A percentile compares a stretch with the other conserved stretches of the same genome.
Evolutionary conservation across 53 echinoderm and acorn worm genomes (phyloP).

Genomic region (Echinometra lucunter): DNA sequence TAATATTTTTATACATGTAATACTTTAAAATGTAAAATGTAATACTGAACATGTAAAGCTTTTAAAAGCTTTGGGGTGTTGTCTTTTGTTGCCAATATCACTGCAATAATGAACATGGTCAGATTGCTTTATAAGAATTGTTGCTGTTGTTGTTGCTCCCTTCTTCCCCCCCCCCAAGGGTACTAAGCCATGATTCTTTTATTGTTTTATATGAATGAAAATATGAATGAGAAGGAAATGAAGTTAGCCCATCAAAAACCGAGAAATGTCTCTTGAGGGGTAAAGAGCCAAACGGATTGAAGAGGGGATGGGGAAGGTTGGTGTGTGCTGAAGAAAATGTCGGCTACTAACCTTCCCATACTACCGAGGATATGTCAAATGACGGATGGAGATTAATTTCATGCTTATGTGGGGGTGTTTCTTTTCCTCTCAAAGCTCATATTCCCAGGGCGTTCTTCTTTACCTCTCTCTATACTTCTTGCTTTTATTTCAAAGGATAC

Average conservation of each 20-base stretch:
- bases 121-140: too few species aligned
- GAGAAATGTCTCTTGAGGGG: neutral
- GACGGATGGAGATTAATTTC: conserved; percentile 38
- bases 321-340: neutral
- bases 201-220: neutral
- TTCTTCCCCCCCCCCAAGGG: too few species aligned
- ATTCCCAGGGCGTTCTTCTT: neutral
- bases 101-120: too few species aligned
- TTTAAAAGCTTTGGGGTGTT: too few species aligned
- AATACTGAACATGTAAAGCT: too few species aligned
- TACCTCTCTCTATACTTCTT: neutral
- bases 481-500: neutral
- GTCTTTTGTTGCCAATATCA: too few species aligned
- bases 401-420: conserved; percentile 52
- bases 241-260: neutral
- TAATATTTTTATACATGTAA: too few species aligned
- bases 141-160: too few species aligned
- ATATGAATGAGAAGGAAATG: neutral
- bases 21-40: too few species aligned
- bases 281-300: neutral
- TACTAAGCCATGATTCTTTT: too few species aligned
- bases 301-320: neutral
- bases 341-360: conserved; percentile 32
- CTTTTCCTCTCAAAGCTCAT: conserved; percentile 1
- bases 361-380: conserved; percentile 29